phyloP scores from a whole-genome alignment of 2,113 vertebrate genomes.

The Struthio camelus region DNA sequence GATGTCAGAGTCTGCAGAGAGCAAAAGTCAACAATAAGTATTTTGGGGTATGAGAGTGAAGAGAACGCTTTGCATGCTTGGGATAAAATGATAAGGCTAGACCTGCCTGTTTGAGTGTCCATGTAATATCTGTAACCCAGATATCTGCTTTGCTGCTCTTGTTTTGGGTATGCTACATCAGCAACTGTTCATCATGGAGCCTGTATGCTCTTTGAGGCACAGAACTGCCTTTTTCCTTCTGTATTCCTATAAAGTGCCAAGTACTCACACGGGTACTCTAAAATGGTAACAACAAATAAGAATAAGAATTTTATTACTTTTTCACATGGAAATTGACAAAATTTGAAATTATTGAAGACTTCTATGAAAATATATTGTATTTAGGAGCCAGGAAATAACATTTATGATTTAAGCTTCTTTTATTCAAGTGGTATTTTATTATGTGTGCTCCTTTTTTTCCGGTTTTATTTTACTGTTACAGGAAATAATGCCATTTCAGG shows the following conservation, averaged over 20 bases:
- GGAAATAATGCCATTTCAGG: slow-evolving; percentile 48
- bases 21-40: neutral
- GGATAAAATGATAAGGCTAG: neutral
- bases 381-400: slow-evolving; percentile 53
- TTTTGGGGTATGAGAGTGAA: neutral
- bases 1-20: neutral
- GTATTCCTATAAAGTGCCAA: neutral
- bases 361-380: slow-evolving; percentile 32
- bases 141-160: neutral
- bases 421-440: slow-evolving; percentile 12
- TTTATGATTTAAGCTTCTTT: slow-evolving; percentile 28
- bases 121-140: neutral
- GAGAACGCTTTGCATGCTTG: neutral
- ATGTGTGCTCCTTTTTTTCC: neutral
- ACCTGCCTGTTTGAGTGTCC: neutral
- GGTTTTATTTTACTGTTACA: slow-evolving; percentile 48
- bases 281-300: neutral
- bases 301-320: slow-evolving; percentile 44
- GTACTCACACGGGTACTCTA: neutral
- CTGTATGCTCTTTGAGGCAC: neutral
- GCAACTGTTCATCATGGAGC: neutral
- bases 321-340: neutral
- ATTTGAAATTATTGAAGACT: slow-evolving; percentile 23
- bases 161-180: neutral
- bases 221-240: neutral